Evolutionary conservation across 2,888 invertebrate genomes (phyloP), one percentile per base, ranked within the genome.

Genomic region (Drosophila dives): DNA sequence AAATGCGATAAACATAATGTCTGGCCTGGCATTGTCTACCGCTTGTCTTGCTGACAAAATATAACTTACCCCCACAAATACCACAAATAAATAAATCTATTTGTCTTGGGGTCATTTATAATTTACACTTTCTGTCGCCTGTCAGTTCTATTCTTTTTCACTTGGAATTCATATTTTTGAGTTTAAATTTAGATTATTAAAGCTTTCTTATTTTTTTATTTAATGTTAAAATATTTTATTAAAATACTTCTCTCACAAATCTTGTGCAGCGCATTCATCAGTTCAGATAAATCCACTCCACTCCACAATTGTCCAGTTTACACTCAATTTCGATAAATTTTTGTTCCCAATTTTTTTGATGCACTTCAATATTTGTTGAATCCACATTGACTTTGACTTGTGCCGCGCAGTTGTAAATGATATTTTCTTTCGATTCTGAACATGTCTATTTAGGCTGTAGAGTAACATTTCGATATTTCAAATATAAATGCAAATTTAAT

Each of bases 401-500:
- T 54, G 49, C 65, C 64, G 55, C 64, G 45, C 50, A 12, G 60
- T 53, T 70, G 74, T 63, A 67, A 83, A 72, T 72, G 65, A 69
- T 70, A 71, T 72, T 80, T 74, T 50, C 42, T 38, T 20, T 7
- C 15, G 40, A 48, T n/a, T 48, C 45, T 1, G n/a, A 29, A 56
- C 4, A 20, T 23, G 34, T 55, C 55, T 69, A 65, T 75, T 64
- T 64, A 17, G 54, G 20, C 29, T 8, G 7, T 34, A 49, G 36
- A 36, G 51, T 61, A 42, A 49, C 42, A 50, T 67, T 72, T 77
- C 61, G 51, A 36, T 34, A 20, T 11, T 53, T 54, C 54, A 32
- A 68, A 73, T 54, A 63, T 64, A 32, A 80, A 84, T 79, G 72
- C 54, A 77, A 72, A 81, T 83, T 88, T 68, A 83, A 87, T 84